Evolutionary conservation across 2,888 invertebrate species (phyloP), one percentile per base, ranked within the genome.

Genomic region (Linnaemya tessellans): DNA sequence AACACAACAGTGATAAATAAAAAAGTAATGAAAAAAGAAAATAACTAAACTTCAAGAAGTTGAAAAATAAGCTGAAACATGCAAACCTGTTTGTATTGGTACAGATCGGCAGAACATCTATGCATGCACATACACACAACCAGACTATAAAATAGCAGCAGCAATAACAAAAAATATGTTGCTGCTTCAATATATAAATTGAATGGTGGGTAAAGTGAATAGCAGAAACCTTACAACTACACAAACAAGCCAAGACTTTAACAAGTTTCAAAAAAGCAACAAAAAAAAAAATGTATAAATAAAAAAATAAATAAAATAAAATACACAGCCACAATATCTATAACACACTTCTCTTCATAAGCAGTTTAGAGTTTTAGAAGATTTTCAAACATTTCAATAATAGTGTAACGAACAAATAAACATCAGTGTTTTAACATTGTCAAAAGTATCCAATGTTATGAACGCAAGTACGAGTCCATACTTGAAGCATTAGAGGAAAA

Each of bases 31-130:
- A 43, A 15, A 64, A 41, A 41, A 65, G 67, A 65, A 13, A 30
- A 77, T 46, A 67, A 70, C 22, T 35, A 67, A 78, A 80, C 58
- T 80, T 74, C 2, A 73, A 64, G 11, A 56, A 58, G 41, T 58
- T 38, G 49, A 49, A 18, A 58, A 30, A 73, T 51, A 80, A 62
- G 77, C 67, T 49, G 62, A 80, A 81, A 77, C 49, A 65, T 67
- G 67, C 56, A 85, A 85, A 85, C 85, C 85, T 80, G 85, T 85
- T 85, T 85, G 71, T 75, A 65, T 65, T 80, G 74, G 84, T 80
- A 70, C 62, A 74, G 62, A 84, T 73, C 73, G 43, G 60, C 54
- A 67, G 43, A 67, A 74, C 51, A n/a, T 51, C 49, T 51, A 67
- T 49, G 64, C 56, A 75, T 25, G 56, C 70, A 82, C 56, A 41